These are phyloP conservation scores for Coreius guichenoti DNA, from an alignment of 2,797 vertebrate genomes.

Conservation along the genomic window DNA sequence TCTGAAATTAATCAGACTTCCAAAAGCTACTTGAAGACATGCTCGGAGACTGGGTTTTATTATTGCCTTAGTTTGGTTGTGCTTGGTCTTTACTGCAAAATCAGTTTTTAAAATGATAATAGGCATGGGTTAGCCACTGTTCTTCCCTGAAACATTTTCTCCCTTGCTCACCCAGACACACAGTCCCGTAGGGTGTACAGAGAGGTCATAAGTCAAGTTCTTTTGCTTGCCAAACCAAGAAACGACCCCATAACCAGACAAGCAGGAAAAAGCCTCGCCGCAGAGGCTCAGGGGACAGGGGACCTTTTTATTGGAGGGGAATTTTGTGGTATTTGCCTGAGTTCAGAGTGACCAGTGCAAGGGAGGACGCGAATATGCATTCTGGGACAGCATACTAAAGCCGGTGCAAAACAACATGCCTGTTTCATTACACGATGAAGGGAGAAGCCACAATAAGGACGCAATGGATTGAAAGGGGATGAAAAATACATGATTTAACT, in stretches of 20 bases:
- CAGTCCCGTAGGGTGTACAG: constrained; percentile 42
- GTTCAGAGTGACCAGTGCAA: constrained; percentile 52
- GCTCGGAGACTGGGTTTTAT: too few species aligned
- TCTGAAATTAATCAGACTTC: neutral
- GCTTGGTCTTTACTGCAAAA: neutral
- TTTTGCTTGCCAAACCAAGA: constrained; percentile 52
- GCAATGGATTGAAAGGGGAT: constrained; percentile 38
- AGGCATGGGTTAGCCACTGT: neutral
- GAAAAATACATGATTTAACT: constrained; percentile 38
- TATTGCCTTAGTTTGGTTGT: neutral
- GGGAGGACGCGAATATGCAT: constrained; percentile 39
- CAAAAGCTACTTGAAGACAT: neutral
- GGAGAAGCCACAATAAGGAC: constrained; percentile 51
- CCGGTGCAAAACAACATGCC: constrained; percentile 54
- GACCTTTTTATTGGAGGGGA: constrained; percentile 52
- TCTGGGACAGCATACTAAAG: constrained; percentile 46
- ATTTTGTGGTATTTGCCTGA: constrained; percentile 50
- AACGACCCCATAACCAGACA: constrained; percentile 53
- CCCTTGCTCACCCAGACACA: constrained; percentile 45
- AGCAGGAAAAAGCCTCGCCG: constrained; percentile 48
- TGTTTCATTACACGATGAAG: constrained; percentile 56
- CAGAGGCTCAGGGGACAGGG: constrained; percentile 31
- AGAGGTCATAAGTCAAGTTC: constrained; percentile 51
- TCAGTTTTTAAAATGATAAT: neutral
- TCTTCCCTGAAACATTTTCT: neutral